Evolutionary conservation across 2,888 invertebrate species (phyloP).

Genomic region (Julus scandinavius): DNA sequence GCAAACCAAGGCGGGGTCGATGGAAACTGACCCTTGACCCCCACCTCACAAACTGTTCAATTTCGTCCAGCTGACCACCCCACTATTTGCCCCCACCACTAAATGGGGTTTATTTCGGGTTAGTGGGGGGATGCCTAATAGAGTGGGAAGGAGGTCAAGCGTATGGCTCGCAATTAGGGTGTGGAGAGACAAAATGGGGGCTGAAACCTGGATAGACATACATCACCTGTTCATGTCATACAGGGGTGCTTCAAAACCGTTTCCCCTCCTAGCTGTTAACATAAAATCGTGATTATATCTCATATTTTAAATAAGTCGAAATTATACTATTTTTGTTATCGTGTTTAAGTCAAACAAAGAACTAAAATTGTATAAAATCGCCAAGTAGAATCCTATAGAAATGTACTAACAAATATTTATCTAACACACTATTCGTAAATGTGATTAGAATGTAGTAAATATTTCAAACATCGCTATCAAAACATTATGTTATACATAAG

Average conservation of each 20-base stretch:
- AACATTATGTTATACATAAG: no score
- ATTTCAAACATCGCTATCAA: no score
- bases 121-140: not conserved
- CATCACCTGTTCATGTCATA: not conserved
- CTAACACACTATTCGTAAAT: no score
- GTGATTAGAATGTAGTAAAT: no score
- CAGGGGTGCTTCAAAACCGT: not conserved
- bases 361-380: no score
- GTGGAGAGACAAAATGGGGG: conserved; percentile 7
- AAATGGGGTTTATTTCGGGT: not conserved
- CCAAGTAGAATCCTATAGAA: no score
- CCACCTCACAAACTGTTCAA: not conserved
- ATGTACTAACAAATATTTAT: no score
- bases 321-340: no score
- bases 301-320: no score
- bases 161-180: conserved; percentile 27
- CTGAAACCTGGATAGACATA: not conserved
- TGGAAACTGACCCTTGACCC: conserved; percentile 3
- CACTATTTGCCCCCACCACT: not conserved
- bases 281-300: no score
- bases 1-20: not conserved
- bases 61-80: conserved; percentile 16
- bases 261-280: no score
- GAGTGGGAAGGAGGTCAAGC: conserved; percentile 27
- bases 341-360: no score